A percentile compares a stretch with the other conserved stretches of the same genome.
These are phyloP conservation scores for Melanotaenia boesemani DNA, from an alignment of 2,797 vertebrate species.

Conservation along the genomic window DNA sequence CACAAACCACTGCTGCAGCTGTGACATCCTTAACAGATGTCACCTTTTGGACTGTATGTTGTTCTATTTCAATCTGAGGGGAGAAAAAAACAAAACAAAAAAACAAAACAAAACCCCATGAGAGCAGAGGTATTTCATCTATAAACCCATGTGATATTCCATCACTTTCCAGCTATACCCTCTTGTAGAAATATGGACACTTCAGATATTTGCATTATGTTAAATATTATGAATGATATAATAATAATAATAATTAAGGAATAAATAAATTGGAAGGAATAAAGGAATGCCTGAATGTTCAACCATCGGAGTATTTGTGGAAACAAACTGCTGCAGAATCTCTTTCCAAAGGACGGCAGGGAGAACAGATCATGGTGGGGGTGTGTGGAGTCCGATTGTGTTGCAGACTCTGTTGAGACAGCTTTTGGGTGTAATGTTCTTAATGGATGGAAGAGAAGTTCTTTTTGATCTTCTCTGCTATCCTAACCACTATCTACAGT, in stretches of 20 bases:
- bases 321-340: no score
- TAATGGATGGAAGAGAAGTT: not conserved
- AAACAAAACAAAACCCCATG: not conserved
- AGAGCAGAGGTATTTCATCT: not conserved
- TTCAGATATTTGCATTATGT: no score
- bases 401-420: not conserved
- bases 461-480: not conserved
- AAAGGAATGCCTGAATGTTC: no score
- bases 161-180: not conserved
- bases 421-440: not conserved
- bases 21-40: slow-evolving; percentile 11
- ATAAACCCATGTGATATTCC: not conserved
- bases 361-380: not conserved
- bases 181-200: not conserved
- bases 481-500: not conserved
- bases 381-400: not conserved
- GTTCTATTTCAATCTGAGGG: not conserved
- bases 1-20: slow-evolving; percentile 1
- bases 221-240: not conserved
- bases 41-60: slow-evolving; percentile 2
- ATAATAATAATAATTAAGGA: no score
- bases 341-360: no score
- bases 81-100: not conserved
- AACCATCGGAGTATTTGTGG: no score
- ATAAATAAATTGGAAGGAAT: no score